Evolutionary conservation across 2,888 invertebrate genomes (phyloP).

Genomic region (Vannuccia rotundouncinata): DNA sequence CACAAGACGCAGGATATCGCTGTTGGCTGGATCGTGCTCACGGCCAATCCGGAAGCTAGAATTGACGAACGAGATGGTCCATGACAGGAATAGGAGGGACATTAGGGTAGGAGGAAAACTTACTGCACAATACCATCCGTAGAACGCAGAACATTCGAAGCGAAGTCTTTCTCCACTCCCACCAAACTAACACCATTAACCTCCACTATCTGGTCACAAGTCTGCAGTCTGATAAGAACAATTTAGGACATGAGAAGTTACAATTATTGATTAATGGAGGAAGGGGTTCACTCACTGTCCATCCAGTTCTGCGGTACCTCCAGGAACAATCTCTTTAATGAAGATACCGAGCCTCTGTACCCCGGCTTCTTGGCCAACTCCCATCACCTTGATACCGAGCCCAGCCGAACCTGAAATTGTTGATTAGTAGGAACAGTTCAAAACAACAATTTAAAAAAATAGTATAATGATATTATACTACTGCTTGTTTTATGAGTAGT

Average conservation of each 20-base stretch:
- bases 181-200: background rate
- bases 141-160: background rate
- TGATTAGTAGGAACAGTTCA: background rate
- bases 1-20: background rate
- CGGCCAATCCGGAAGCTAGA: background rate
- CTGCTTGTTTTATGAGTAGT: background rate
- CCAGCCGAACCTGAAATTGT: background rate
- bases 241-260: background rate
- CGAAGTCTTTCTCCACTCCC: background rate
- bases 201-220: background rate
- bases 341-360: background rate
- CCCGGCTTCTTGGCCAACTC: background rate
- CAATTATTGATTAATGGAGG: background rate
- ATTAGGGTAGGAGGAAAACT: no score
- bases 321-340: background rate
- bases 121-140: background rate
- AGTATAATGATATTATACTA: background rate
- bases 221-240: background rate
- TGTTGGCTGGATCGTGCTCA: background rate
- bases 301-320: background rate
- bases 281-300: background rate
- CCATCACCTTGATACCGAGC: background rate
- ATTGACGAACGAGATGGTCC: no score
- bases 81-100: background rate
- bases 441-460: background rate